Percentiles rank a stretch among this genome's conserved stretches.
Evolutionary conservation across 2,797 vertebrate species (phyloP).

Genomic region (Coregonus ussuriensis): DNA sequence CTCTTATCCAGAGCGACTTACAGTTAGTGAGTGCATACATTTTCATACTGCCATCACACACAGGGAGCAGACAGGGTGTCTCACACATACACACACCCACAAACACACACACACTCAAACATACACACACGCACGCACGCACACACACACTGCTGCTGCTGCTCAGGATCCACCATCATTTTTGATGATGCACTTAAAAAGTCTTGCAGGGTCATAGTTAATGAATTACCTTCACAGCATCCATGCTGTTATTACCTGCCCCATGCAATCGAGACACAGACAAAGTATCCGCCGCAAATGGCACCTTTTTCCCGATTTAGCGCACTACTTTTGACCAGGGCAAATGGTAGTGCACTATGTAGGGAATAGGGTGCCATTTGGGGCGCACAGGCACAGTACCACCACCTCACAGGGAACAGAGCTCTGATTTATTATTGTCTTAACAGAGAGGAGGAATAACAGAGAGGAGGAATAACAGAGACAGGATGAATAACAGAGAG

Average conservation of each 20-base stretch:
- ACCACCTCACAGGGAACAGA: conserved; percentile 48
- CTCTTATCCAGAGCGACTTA: too few species aligned
- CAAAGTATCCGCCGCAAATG: neutral
- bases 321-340: too few species aligned
- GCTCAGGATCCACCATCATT: conserved; percentile 65
- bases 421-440: conserved; percentile 11
- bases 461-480: too few species aligned
- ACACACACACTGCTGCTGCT: conserved; percentile 40
- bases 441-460: too few species aligned
- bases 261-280: conserved; percentile 23
- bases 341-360: too few species aligned
- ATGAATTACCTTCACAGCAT: conserved; percentile 63
- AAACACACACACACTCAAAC: too few species aligned
- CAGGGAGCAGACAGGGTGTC: conserved; percentile 27
- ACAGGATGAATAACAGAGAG: too few species aligned
- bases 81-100: conserved; percentile 10
- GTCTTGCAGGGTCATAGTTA: conserved; percentile 61
- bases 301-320: too few species aligned
- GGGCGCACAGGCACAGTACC: too few species aligned
- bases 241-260: conserved; percentile 47
- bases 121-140: too few species aligned
- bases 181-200: conserved; percentile 68
- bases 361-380: too few species aligned
- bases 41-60: conserved; percentile 29
- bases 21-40: too few species aligned